A percentile compares a stretch with the other conserved stretches of the same genome.
Conservation (phyloP, 1,140 invertebrate species). For the Drosophila nigrodunni region DNA sequence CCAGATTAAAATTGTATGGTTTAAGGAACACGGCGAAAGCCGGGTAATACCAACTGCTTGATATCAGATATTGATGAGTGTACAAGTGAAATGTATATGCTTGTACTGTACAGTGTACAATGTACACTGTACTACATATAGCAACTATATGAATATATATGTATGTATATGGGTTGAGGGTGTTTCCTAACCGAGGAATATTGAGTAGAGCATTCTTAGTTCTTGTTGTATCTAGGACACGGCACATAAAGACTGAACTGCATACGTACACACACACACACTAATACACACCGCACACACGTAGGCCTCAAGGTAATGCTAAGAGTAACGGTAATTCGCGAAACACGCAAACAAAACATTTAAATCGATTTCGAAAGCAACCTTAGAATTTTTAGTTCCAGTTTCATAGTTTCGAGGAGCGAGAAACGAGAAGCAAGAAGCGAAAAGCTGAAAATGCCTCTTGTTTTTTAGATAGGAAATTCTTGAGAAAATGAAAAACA, state of each 20-base stretch:
- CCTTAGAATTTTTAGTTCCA: slow-evolving; percentile 37
- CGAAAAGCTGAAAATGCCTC: slow-evolving; percentile 5
- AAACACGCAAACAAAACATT: slow-evolving; percentile 78
- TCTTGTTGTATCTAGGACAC: slow-evolving; percentile 23
- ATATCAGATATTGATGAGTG: not conserved
- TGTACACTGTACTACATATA: too few species aligned
- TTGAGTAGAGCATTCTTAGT: slow-evolving; percentile 15
- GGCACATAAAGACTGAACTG: slow-evolving; percentile 27
- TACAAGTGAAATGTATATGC: slow-evolving; percentile 11
- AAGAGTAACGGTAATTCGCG: slow-evolving; percentile 49
- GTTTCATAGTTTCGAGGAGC: slow-evolving; percentile 1
- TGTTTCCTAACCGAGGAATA: slow-evolving; percentile 7
- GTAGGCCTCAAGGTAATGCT: slow-evolving; percentile 72
- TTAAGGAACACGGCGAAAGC: too few species aligned
- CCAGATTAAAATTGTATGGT: too few species aligned
- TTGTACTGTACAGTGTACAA: too few species aligned
- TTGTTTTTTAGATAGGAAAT: slow-evolving; percentile 1
- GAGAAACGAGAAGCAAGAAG: not conserved
- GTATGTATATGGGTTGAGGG: slow-evolving; percentile 1
- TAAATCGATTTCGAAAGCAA: slow-evolving; percentile 68
- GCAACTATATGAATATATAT: not conserved
- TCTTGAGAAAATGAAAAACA: slow-evolving; percentile 10
- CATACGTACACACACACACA: not conserved
- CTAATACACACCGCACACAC: slow-evolving; percentile 19
- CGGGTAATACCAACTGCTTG: too few species aligned